A percentile compares a stretch with the other conserved stretches of the same genome.
Evolutionary conservation across 2,797 vertebrate species (phyloP).

Genomic region (Halcyon chelicuti): DNA sequence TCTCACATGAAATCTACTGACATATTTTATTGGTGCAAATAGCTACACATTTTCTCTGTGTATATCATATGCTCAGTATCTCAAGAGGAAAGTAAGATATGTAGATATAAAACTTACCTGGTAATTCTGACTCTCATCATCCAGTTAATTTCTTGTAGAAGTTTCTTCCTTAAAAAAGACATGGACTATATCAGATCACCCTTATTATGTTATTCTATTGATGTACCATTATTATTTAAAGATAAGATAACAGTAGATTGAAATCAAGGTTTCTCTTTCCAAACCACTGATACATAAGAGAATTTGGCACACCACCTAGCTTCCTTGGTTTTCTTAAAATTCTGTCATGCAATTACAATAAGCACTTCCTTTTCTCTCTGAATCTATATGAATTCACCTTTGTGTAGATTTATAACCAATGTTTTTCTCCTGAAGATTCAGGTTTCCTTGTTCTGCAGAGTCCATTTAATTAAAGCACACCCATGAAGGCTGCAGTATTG

Average conservation of each 20-base stretch:
- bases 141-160: background rate
- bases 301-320: background rate
- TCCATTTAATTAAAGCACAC: background rate
- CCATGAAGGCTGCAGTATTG: background rate
- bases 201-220: background rate
- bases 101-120: background rate
- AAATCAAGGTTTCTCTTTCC: background rate
- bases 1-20: background rate
- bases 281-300: background rate
- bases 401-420: background rate
- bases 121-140: background rate
- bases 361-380: background rate
- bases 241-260: background rate
- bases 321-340: background rate
- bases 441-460: background rate
- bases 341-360: background rate
- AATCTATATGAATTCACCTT: background rate
- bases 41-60: background rate
- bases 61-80: fast-evolving
- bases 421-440: background rate
- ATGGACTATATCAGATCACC: background rate
- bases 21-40: background rate
- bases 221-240: background rate
- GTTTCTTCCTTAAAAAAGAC: background rate
- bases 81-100: background rate